A percentile compares a stretch with the other conserved stretches of the same genome.
Conservation (phyloP, 2,113 vertebrate species). For the Platycercus adscitus region DNA sequence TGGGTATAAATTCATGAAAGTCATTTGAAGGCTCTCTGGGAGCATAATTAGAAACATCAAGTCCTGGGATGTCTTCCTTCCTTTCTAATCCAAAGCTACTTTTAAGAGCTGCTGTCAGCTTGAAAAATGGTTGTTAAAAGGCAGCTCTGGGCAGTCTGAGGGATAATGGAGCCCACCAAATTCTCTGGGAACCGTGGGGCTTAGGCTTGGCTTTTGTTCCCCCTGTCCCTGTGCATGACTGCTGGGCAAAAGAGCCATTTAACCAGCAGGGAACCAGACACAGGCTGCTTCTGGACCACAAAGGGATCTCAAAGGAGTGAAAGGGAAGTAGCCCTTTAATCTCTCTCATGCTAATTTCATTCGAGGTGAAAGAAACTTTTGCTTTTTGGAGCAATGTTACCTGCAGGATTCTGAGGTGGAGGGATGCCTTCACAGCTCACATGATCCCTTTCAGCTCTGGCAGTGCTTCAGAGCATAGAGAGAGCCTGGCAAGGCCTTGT, state of each 20-base stretch:
- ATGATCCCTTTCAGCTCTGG: not conserved
- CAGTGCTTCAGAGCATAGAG: not conserved
- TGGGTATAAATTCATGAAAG: slow-evolving; percentile 30
- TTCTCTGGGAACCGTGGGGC: not conserved
- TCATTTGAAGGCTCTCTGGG: slow-evolving; percentile 56
- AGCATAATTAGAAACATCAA: slow-evolving; percentile 58
- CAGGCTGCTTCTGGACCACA: not conserved
- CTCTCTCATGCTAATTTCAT: not conserved
- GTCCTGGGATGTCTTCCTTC: slow-evolving; percentile 47
- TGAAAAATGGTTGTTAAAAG: slow-evolving; percentile 25
- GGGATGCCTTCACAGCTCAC: not conserved
- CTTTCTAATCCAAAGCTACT: slow-evolving; percentile 41
- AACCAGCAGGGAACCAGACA: not conserved
- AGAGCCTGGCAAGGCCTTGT: not conserved
- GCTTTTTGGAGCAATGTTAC: not conserved
- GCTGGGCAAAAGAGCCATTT: not conserved
- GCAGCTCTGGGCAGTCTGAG: not conserved
- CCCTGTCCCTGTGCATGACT: not conserved
- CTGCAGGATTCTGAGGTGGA: not conserved
- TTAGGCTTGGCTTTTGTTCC: not conserved
- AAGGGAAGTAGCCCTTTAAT: not conserved
- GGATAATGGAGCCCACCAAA: not conserved
- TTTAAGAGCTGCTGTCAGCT: slow-evolving; percentile 22
- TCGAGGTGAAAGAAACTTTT: not conserved
- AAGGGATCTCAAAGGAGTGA: not conserved